These are phyloP conservation scores for Lamellibrachia satsuma DNA, from an alignment of 2,888 invertebrate genomes.

Conservation along the genomic window DNA sequence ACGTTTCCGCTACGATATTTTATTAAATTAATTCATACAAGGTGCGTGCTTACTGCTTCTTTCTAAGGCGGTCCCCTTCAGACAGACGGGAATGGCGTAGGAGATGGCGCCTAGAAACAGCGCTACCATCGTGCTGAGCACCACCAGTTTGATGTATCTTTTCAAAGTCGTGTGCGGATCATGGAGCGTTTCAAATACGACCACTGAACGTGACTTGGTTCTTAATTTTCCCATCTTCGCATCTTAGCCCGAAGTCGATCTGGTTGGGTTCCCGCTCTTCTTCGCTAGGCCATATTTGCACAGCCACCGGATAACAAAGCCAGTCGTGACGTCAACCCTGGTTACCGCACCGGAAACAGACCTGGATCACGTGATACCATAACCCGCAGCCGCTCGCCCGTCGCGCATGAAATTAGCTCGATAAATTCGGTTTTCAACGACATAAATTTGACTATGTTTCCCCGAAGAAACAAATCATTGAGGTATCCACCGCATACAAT, in stretches of 20 bases:
- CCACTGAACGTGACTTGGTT: background rate
- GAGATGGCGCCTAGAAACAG: background rate
- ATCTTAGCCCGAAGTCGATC: background rate
- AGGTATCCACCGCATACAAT: background rate
- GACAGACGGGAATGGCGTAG: background rate
- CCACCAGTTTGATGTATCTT: background rate
- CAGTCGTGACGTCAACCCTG: constrained; percentile 10
- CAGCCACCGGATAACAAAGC: background rate
- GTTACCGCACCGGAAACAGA: background rate
- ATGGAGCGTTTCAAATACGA: background rate
- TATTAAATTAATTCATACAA: background rate
- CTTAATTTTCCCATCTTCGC: background rate
- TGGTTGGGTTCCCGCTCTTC: background rate
- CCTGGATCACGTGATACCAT: background rate
- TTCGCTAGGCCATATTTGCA: background rate
- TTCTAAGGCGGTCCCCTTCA: background rate
- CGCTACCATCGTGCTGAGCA: background rate
- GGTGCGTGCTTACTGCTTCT: background rate
- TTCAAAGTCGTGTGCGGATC: background rate
- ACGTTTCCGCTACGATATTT: background rate
- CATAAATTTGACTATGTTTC: background rate
- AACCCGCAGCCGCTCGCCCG: background rate
- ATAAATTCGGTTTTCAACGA: background rate
- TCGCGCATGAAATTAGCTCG: background rate
- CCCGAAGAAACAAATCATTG: background rate